Conservation (phyloP, 2,888 invertebrate species). For the Lithophane ornitopus region DNA sequence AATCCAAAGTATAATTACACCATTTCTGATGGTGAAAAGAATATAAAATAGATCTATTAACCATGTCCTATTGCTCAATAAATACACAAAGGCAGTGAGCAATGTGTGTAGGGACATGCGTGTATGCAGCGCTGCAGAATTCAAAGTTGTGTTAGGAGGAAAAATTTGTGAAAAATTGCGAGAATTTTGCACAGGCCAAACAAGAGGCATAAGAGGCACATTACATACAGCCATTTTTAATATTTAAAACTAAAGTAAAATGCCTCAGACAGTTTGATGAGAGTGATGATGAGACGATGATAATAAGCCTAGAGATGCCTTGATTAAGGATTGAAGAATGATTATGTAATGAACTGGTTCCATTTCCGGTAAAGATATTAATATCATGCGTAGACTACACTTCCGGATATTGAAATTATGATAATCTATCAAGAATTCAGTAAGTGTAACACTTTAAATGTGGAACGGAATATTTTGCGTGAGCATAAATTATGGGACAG, state of each 20-base stretch:
- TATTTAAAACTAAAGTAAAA: conserved; percentile 26
- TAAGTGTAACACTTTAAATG: conserved; percentile 19
- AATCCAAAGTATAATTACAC: conserved; percentile 66
- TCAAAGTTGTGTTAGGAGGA: conserved; percentile 44
- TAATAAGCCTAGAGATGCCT: conserved; percentile 3
- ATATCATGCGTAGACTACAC: conserved; percentile 25
- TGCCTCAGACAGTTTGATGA: conserved; percentile 14
- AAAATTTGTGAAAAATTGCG: conserved; percentile 32
- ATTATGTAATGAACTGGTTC: conserved; percentile 42
- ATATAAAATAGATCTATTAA: conserved; percentile 56
- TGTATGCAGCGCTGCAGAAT: conserved; percentile 27
- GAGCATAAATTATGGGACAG: conserved; percentile 4
- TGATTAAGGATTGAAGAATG: not conserved
- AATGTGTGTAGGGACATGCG: conserved; percentile 3
- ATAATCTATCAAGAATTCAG: conserved; percentile 29
- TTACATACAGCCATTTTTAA: not conserved
- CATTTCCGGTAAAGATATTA: conserved; percentile 25
- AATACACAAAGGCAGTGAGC: conserved; percentile 14
- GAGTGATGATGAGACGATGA: conserved; percentile 2
- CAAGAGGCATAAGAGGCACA: not conserved
- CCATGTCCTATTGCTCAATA: conserved; percentile 51
- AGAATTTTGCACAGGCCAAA: conserved; percentile 22
- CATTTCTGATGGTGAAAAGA: conserved; percentile 54
- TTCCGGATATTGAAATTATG: conserved; percentile 36
- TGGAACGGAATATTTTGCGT: conserved; percentile 27